phyloP scores from a whole-genome alignment of 2,888 invertebrate species.

The Zhengitettix transpicula region DNA sequence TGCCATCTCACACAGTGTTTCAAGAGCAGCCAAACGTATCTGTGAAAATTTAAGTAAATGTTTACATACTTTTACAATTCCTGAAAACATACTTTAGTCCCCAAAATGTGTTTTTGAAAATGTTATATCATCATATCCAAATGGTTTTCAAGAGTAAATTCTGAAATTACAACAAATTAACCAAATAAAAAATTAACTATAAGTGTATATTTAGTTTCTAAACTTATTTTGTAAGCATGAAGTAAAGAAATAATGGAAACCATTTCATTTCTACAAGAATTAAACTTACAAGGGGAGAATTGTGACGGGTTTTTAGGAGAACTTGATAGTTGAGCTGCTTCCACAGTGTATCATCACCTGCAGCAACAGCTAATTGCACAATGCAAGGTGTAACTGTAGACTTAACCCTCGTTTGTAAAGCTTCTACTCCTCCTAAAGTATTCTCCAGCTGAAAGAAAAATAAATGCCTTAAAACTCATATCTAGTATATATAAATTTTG shows the following conservation, averaged over 20 bases:
- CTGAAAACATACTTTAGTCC: neutral
- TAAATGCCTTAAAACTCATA: neutral
- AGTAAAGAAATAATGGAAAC: no score
- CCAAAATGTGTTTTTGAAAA: no score
- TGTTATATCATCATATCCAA: no score
- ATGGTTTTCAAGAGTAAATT: neutral
- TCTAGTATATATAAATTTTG: no score
- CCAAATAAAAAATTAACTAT: neutral
- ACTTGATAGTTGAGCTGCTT: constrained; percentile 82
- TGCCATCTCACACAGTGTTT: constrained; percentile 60
- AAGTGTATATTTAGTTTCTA: no score
- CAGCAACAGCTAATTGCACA: constrained; percentile 64
- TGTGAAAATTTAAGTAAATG: constrained; percentile 13
- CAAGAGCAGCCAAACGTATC: constrained; percentile 49
- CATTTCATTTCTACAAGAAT: no score
- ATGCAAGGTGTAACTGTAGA: constrained; percentile 59
- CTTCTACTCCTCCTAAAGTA: constrained; percentile 41
- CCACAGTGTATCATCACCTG: constrained; percentile 74
- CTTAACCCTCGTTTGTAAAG: constrained; percentile 39
- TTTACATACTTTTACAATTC: neutral
- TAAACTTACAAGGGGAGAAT: constrained; percentile 44
- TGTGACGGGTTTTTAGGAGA: constrained; percentile 68
- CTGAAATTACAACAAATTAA: neutral
- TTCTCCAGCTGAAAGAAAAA: constrained; percentile 43
- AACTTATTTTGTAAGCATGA: no score